These are phyloP conservation scores for Muntiacus muntjak DNA, from an alignment of 2,113 vertebrate genomes.

Conservation along the genomic window DNA sequence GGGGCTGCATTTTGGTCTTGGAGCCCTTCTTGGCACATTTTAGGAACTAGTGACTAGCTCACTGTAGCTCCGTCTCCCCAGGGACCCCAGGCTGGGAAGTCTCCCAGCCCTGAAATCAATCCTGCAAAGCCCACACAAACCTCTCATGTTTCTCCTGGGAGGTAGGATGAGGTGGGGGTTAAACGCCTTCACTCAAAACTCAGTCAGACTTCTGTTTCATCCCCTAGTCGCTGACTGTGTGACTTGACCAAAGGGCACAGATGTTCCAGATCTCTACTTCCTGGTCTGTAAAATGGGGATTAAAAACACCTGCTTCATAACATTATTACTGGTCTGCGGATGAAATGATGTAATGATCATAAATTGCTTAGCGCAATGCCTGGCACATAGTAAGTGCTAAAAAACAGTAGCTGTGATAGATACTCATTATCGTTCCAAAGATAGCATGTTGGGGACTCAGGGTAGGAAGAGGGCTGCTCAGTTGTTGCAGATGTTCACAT, in stretches of 20 bases:
- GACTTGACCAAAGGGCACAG: background rate
- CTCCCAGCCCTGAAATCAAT: background rate
- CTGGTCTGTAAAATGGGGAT: constrained; percentile 65
- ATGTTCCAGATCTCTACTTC: constrained; percentile 15
- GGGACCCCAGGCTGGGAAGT: background rate
- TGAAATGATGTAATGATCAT: constrained; percentile 59
- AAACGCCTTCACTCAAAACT: background rate
- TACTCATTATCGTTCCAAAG: constrained; percentile 65
- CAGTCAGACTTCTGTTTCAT: background rate
- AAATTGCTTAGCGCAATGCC: constrained; percentile 57
- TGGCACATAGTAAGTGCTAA: constrained; percentile 61
- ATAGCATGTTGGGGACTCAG: constrained; percentile 15
- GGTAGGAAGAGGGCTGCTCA: constrained; percentile 24
- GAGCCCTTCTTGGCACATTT: background rate
- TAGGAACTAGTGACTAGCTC: background rate
- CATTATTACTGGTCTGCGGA: constrained; percentile 38
- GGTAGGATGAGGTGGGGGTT: background rate
- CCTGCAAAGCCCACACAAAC: background rate
- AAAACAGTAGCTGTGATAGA: constrained; percentile 57
- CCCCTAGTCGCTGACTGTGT: background rate
- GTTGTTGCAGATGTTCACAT: constrained; percentile 30
- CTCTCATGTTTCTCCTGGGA: background rate
- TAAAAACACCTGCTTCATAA: constrained; percentile 40
- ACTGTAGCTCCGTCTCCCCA: background rate
- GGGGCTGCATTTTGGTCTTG: background rate